A percentile compares a stretch with the other conserved stretches of the same genome.
Conservation (phyloP, 1,140 invertebrate genomes). For the Drosophila pruinosa region DNA sequence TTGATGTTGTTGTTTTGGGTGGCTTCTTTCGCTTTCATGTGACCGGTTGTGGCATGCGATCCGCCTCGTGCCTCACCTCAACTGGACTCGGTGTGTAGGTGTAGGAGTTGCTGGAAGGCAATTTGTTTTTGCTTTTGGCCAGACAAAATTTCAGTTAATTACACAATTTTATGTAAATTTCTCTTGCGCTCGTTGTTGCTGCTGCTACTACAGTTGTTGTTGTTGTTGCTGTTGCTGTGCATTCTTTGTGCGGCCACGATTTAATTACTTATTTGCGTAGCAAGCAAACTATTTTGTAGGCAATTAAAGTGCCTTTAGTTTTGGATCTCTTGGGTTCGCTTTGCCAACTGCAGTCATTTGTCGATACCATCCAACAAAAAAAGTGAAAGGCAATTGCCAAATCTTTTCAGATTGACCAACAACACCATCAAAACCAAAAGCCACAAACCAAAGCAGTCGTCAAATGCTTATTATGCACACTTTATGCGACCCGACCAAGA, state of each 20-base stretch:
- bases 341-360: slow-evolving; percentile 63
- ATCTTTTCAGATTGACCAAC: slow-evolving; percentile 69
- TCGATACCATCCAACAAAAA: slow-evolving; percentile 52
- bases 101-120: slow-evolving; percentile 65
- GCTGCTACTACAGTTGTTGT: slow-evolving; percentile 5
- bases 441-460: slow-evolving; percentile 49
- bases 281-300: slow-evolving; percentile 62
- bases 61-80: slow-evolving; percentile 21
- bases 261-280: slow-evolving; percentile 78
- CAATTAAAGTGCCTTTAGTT: slow-evolving; percentile 74
- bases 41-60: slow-evolving; percentile 17
- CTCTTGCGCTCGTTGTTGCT: slow-evolving; percentile 51
- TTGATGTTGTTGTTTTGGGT: slow-evolving; percentile 20
- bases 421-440: slow-evolving; percentile 29
- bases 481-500: slow-evolving; percentile 38
- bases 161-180: slow-evolving; percentile 81
- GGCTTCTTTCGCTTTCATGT: slow-evolving; percentile 65
- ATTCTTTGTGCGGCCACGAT: slow-evolving; percentile 69
- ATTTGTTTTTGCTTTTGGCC: slow-evolving; percentile 50
- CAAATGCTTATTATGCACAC: slow-evolving; percentile 72
- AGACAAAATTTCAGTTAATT: slow-evolving; percentile 59
- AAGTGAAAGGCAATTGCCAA: slow-evolving; percentile 78
- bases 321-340: slow-evolving; percentile 27
- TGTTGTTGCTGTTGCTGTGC: slow-evolving; percentile 34
- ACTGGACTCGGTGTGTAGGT: slow-evolving; percentile 27